Evolutionary conservation across 1,140 invertebrate genomes (phyloP).

Genomic region (Dinoponera quadriceps): DNA sequence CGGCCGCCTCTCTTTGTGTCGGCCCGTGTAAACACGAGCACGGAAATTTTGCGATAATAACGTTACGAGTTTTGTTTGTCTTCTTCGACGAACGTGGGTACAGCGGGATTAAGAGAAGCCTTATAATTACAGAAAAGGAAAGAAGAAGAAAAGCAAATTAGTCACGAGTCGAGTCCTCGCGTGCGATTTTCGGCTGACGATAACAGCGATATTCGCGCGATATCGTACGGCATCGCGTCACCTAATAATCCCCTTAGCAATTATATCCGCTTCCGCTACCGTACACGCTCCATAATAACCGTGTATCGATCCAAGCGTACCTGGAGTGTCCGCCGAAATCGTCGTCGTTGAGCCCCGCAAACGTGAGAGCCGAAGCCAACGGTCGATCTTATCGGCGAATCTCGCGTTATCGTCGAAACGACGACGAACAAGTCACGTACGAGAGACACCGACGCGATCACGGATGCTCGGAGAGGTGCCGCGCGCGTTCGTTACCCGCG

Average conservation of each 20-base stretch:
- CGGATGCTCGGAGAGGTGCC: conserved; percentile 9
- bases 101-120: no score
- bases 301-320: conserved; percentile 43
- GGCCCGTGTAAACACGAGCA: conserved; percentile 4
- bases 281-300: background rate
- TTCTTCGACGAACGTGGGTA: no score
- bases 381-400: background rate
- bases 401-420: background rate
- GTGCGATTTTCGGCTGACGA: no score
- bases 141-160: background rate
- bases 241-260: background rate
- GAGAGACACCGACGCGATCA: background rate
- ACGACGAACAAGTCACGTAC: background rate
- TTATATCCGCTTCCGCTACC: background rate
- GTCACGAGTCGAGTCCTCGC: no score
- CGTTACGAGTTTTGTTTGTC: background rate
- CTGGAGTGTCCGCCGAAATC: conserved; percentile 30
- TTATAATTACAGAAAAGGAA: background rate
- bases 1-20: conserved; percentile 34
- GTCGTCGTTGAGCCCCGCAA: background rate
- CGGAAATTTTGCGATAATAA: background rate
- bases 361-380: background rate
- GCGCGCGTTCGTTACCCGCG: conserved; percentile 34
- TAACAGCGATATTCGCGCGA: no score
- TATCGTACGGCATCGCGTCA: background rate